These are phyloP conservation scores for Noctuana brunneofusca DNA, from an alignment of 2,888 invertebrate genomes.

Conservation along the genomic window DNA sequence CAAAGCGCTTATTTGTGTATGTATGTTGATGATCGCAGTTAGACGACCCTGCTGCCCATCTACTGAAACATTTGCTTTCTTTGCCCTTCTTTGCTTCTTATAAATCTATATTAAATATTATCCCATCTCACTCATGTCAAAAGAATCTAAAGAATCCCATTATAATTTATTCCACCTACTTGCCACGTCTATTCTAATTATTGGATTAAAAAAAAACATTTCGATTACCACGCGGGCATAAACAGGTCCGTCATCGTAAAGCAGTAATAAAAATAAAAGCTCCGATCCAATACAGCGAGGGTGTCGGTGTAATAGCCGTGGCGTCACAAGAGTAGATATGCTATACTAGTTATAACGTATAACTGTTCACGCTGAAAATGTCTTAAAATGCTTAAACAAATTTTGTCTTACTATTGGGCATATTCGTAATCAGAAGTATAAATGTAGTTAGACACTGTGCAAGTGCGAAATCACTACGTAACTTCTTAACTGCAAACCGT, in stretches of 20 bases:
- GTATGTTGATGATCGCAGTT: too few species aligned
- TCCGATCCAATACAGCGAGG: constrained; percentile 38
- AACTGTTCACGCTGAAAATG: too few species aligned
- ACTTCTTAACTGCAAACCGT: too few species aligned
- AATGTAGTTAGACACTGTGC: too few species aligned
- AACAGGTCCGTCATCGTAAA: constrained; percentile 39
- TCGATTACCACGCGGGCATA: constrained; percentile 39
- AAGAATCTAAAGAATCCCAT: constrained; percentile 15
- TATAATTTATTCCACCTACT: constrained; percentile 22
- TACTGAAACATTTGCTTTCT: too few species aligned
- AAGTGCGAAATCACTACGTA: too few species aligned
- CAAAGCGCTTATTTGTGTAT: too few species aligned
- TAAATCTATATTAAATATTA: neutral
- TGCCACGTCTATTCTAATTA: constrained; percentile 31
- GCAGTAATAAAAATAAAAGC: constrained; percentile 47
- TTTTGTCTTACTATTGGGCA: too few species aligned
- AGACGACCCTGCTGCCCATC: too few species aligned
- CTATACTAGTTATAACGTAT: neutral
- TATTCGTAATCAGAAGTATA: too few species aligned
- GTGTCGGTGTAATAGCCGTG: constrained; percentile 35
- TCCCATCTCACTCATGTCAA: constrained; percentile 5
- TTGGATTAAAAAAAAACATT: constrained; percentile 38
- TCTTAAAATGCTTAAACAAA: too few species aligned
- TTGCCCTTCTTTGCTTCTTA: too few species aligned
- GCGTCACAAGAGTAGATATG: constrained; percentile 21